Evolutionary conservation across 2,888 invertebrate species (phyloP), one percentile per base, ranked within the genome.

Genomic region (Drosophila maculinotata): DNA sequence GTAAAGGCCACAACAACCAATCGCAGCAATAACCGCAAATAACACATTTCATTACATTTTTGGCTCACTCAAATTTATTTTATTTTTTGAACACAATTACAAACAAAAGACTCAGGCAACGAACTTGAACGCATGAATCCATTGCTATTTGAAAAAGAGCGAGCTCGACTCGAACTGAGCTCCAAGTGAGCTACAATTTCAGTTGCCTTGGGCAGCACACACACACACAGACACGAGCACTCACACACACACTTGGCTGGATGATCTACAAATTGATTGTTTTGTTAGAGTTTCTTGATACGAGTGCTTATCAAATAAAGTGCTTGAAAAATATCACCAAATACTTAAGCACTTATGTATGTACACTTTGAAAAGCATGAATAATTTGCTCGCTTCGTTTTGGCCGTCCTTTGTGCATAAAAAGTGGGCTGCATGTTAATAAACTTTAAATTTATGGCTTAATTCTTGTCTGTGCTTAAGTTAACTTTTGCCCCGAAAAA

Each of bases 371-470:
- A 28, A 26, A 44, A 39, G 25, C 39, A 51, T 39, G 14, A 45
- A 45, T 26, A 51, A 45, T 48, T 31, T 41, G 53, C 3, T 23
- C 7, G 10, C 12, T 26, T 15, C 15, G n/a, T n/a, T n/a, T 23
- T 20, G 1, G 6, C 9, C 9, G 17, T 15, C 5, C 36, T 6
- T 1, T 9, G 14, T 28, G 56, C 60, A 26, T 20, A n/a, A 30
- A 14, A 25, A 31, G 48, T 41, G 36, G 35, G 62, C 42, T 60
- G 63, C 63, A 66, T 51, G 66, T 64, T 83, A 77, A 77, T 73
- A 77, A 85, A 65, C 63, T 73, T 78, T 14, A 79, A 82, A 85
- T 88, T 88, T 89, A 88, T 88, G 83, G 83, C 89, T 88, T 86
- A 89, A 88, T 89, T 80, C 70, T 64, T 69, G 57, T 41, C 52